Base-by-base conservation (phyloP, 2,113 vertebrate species). In the Pseudonaja textilis region DNA sequence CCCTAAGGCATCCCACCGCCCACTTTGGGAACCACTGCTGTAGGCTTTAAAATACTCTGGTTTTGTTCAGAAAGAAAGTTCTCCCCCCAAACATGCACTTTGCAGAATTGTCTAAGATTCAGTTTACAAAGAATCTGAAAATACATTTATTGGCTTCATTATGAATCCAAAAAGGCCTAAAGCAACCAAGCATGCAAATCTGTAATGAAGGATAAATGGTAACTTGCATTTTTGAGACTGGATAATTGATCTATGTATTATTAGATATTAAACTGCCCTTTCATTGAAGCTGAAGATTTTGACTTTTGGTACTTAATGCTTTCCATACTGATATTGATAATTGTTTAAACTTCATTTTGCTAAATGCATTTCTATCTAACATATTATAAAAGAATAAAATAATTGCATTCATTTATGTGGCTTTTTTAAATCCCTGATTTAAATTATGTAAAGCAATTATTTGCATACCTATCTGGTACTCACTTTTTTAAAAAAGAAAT, bases 161-260 rank as follows among this genome's bases (percentile, higher is more conserved):
- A 92, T 96, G 93, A 95, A 96, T 95, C 96, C 94, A 95, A 95
- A 87, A 92, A 95, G 87, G 92, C 90, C 93, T 95, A 91, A 94
- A 95, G 89, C 9, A 87, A 91, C 93, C 50, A 29, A 91, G 52
- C 90, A 91, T 94, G 81, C 85, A 94, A 25, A 50, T 89, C 95
- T 95, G 91, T 94, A 88, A 93, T 94, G 93, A 94, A 89, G 85
- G 91, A 96, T 95, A 93, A 92, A 50, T 91, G 89, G 93, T 94
- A 95, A 93, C 95, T 93, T 86, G 89, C 90, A 52, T 95, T 85
- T 93, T 94, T 86, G 90, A 90, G 92, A 29, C 94, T 95, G 89
- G 90, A 91, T 95, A 89, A 92, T 92, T 96, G 96, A 91, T 93
- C 95, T 94, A 92, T 93, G 91, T 94, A 94, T 89, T 91, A 93